phyloP scores from a whole-genome alignment of 1,140 invertebrate species.

The Idris sp. region DNA sequence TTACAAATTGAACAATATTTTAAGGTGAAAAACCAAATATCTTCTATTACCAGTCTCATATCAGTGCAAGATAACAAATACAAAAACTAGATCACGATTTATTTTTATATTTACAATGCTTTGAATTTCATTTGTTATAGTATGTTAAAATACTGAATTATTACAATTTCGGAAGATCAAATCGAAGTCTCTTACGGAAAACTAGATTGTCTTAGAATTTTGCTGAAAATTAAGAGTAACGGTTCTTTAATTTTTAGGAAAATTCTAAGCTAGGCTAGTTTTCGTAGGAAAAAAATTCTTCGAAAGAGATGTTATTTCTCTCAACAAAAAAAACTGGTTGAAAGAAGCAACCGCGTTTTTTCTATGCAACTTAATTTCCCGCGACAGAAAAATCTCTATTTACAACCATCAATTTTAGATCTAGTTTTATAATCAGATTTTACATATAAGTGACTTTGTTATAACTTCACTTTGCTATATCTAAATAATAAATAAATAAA shows the following conservation, averaged over 20 bases:
- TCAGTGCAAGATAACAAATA: conserved; percentile 57
- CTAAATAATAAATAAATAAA: conserved; percentile 58
- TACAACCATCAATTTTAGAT: conserved; percentile 32
- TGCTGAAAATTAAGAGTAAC: too few relatives aligned
- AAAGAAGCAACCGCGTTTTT: too few relatives aligned
- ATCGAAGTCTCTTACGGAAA: conserved; percentile 3
- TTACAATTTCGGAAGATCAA: conserved; percentile 10
- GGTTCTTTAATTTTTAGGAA: too few relatives aligned
- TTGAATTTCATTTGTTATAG: conserved; percentile 10
- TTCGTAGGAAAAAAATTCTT: too few relatives aligned
- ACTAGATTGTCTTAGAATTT: too few relatives aligned
- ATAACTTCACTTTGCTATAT: conserved; percentile 23
- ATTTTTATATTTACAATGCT: conserved; percentile 32
- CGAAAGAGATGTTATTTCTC: too few relatives aligned
- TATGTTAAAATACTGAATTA: conserved; percentile 33
- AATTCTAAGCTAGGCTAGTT: too few relatives aligned
- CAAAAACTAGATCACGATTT: conserved; percentile 50
- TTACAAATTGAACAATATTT: too few relatives aligned
- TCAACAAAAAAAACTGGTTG: too few relatives aligned
- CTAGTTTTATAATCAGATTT: conserved; percentile 41
- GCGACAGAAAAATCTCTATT: conserved; percentile 7
- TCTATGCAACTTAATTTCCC: too few relatives aligned
- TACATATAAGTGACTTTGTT: conserved; percentile 49
- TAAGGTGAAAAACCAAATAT: conserved; percentile 46
- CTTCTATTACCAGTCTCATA: conserved; percentile 46